These are phyloP conservation scores for Gisinianus flammeolus DNA, from an alignment of 2,888 invertebrate species.

Conservation along the genomic window DNA sequence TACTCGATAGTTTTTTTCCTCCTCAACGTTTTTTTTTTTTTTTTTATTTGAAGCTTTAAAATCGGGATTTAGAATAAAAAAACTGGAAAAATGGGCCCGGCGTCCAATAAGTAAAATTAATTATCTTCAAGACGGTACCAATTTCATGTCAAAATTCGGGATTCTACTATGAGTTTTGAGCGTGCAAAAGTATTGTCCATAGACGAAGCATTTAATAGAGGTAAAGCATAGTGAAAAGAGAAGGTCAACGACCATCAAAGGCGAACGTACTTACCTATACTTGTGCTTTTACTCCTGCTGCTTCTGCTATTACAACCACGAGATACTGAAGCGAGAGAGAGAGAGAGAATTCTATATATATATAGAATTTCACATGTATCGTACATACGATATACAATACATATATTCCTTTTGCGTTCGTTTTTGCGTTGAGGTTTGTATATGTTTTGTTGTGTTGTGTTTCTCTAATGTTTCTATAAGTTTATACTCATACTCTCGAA, in stretches of 20 bases:
- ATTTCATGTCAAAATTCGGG: constrained; percentile 6
- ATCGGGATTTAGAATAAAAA: not conserved
- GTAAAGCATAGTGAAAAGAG: constrained; percentile 31
- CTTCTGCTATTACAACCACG: not conserved
- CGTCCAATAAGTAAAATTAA: constrained; percentile 31
- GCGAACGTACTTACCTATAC: constrained; percentile 57
- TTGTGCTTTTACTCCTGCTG: not conserved
- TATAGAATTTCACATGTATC: not conserved
- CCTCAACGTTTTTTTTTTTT: not conserved
- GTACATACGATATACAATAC: too few species aligned
- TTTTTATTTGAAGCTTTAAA: constrained; percentile 1
- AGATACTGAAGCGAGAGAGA: constrained; percentile 16
- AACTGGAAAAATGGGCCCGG: constrained; percentile 26
- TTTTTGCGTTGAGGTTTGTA: not conserved
- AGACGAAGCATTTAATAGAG: not conserved
- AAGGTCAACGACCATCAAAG: constrained; percentile 59
- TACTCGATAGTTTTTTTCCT: not conserved
- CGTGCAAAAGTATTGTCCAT: constrained; percentile 23
- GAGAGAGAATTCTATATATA: constrained; percentile 6
- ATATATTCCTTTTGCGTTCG: not conserved
- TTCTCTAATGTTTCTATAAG: not conserved
- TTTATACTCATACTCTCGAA: not conserved
- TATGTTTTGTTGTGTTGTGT: not conserved
- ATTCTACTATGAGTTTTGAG: not conserved
- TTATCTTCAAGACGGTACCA: constrained; percentile 17